Base-by-base conservation (phyloP, 2,797 vertebrate genomes). In the Pangasius macronema region DNA sequence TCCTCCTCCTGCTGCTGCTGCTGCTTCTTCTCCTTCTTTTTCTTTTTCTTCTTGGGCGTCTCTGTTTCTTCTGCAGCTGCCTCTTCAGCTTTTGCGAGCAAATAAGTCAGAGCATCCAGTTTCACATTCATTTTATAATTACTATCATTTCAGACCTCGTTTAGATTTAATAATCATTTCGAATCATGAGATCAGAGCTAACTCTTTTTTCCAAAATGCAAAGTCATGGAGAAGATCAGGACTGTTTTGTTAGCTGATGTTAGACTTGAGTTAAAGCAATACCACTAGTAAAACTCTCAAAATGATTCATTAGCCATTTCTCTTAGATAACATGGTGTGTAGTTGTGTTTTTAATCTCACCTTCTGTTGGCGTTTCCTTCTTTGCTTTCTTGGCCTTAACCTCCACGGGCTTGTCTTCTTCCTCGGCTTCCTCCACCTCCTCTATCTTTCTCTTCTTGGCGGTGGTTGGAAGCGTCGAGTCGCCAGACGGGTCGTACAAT, bases 381-480 rank as follows among this genome's bases (percentile, higher is more conserved):
- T 98, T 99, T 75, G 93, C 7, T 90, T 98, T 99, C 93, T 99
- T 99, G 2, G 95, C 85, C 94, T 98, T 99, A 89, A 95, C 94
- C 63, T 85, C 94, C 8, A 27, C 86, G 0, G 93, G 90, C 86
- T 93, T 86, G 61, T 94, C 95, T 24, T 91, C 94, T 3, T 93
- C 85, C 33, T 94, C 92, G 27, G 95, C 95, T 13, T 95, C 93
- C 42, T 96, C 96, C 5, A 97, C 93, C 87, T 97, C 95, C 88
- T 97, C 96, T 85, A 97, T 95, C 93, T 98, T 99, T 90, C 98
- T 97, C 93, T 99, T 99, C 91, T 96, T 99, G 59, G 98, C 95
- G 42, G 93, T 96, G n/a, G 96, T 92, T 46, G 98, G 97, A 85
- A 99, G 96, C 0, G 98, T 99, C 0, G 98, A 98, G 85, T 99